phyloP scores from a whole-genome alignment of 2,113 vertebrate species.

The Centropristis striata region DNA sequence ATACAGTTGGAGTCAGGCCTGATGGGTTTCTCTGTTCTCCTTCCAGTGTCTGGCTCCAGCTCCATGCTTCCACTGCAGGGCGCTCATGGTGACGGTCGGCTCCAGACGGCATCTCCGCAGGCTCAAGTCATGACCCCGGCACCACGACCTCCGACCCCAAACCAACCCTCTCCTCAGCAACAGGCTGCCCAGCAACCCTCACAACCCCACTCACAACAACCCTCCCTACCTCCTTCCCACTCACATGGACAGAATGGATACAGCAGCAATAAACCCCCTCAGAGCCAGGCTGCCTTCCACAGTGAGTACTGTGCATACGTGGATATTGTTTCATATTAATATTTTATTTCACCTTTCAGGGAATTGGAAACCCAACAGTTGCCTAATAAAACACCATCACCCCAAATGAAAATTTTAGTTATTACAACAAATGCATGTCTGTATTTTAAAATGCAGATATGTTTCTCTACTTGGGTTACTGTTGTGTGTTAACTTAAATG shows the following conservation, averaged over 20 bases:
- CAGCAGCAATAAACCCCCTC: constrained; percentile 70
- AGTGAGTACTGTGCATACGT: constrained; percentile 69
- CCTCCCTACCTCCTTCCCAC: constrained; percentile 59
- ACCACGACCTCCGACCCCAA: constrained; percentile 74
- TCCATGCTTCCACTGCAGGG: constrained; percentile 81
- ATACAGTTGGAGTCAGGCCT: not conserved
- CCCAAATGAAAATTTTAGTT: not conserved
- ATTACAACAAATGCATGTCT: no score
- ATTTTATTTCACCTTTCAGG: not conserved
- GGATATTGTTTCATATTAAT: not conserved
- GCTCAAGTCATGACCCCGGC: constrained; percentile 78
- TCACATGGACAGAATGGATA: constrained; percentile 69
- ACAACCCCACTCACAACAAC: constrained; percentile 69
- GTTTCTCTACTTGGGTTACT: no score
- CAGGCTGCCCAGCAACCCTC: constrained; percentile 60
- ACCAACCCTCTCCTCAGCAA: constrained; percentile 73
- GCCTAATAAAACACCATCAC: not conserved
- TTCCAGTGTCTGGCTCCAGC: constrained; percentile 70
- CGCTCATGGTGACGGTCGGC: constrained; percentile 73
- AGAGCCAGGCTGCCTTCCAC: constrained; percentile 77
- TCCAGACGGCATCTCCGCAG: constrained; percentile 81
- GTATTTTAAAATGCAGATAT: no score
- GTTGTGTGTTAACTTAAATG: no score
- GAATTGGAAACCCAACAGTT: not conserved
- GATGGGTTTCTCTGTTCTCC: not conserved